phyloP scores from a whole-genome alignment of 1,140 invertebrate species.

The Babylonia areolata region DNA sequence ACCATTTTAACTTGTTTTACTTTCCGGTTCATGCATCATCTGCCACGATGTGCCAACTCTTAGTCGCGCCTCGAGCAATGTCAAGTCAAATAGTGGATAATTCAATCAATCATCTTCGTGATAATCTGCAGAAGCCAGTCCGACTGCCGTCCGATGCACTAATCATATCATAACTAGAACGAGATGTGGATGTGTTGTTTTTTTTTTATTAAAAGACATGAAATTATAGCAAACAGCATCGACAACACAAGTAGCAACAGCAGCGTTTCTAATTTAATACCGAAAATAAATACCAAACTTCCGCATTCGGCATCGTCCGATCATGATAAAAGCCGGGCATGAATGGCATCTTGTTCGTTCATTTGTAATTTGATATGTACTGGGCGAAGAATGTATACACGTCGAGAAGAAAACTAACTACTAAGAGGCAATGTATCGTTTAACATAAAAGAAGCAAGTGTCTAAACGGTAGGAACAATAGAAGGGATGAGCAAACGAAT shows the following conservation, averaged over 20 bases:
- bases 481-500: background rate
- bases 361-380: background rate
- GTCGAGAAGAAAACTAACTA: background rate
- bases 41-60: too few relatives aligned
- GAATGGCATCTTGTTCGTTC: background rate
- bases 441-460: too few relatives aligned
- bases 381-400: background rate
- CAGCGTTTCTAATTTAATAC: too few relatives aligned
- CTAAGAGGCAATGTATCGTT: too few relatives aligned
- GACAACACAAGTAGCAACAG: too few relatives aligned
- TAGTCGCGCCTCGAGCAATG: too few relatives aligned
- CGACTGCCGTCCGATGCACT: background rate
- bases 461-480: background rate
- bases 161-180: background rate
- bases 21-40: too few relatives aligned
- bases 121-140: background rate
- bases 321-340: background rate
- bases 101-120: too few relatives aligned
- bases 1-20: too few relatives aligned
- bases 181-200: background rate
- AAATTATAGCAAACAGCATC: background rate
- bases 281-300: background rate
- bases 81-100: too few relatives aligned
- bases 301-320: background rate
- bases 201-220: too few relatives aligned